phyloP scores from a whole-genome alignment of 2,888 invertebrate species.

The Tinea pellionella region DNA sequence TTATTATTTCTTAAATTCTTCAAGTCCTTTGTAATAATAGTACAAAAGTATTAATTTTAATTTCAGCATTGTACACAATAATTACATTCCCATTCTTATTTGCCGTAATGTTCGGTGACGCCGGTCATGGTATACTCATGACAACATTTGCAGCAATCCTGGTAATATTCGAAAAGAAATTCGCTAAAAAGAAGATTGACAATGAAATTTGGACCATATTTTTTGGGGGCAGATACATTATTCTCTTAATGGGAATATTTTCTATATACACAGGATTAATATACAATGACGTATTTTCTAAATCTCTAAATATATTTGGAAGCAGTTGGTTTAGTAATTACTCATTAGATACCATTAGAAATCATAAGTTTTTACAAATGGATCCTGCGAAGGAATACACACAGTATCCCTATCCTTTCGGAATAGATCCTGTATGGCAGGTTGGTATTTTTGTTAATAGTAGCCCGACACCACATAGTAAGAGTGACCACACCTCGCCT shows the following conservation, averaged over 20 bases:
- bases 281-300: constrained; percentile 80
- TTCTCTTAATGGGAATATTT: constrained; percentile 79
- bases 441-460: constrained; percentile 33
- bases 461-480: too few relatives aligned
- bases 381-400: constrained; percentile 54
- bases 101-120: constrained; percentile 83
- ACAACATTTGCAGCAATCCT: constrained; percentile 73
- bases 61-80: constrained; percentile 76
- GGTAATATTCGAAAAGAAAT: constrained; percentile 72
- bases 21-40: too few relatives aligned
- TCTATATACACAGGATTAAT: constrained; percentile 80
- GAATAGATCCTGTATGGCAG: constrained; percentile 80
- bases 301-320: constrained; percentile 77
- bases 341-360: constrained; percentile 34
- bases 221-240: constrained; percentile 79
- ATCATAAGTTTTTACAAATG: constrained; percentile 40
- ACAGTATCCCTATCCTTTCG: constrained; percentile 73
- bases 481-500: too few relatives aligned
- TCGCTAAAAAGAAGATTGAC: constrained; percentile 58
- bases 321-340: constrained; percentile 70
- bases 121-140: constrained; percentile 79
- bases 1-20: too few relatives aligned
- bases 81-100: constrained; percentile 83
- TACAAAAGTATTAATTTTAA: neutral
- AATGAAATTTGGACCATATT: constrained; percentile 79